Conservation (phyloP, 1,140 invertebrate species). For the Zaprionus inermis region DNA sequence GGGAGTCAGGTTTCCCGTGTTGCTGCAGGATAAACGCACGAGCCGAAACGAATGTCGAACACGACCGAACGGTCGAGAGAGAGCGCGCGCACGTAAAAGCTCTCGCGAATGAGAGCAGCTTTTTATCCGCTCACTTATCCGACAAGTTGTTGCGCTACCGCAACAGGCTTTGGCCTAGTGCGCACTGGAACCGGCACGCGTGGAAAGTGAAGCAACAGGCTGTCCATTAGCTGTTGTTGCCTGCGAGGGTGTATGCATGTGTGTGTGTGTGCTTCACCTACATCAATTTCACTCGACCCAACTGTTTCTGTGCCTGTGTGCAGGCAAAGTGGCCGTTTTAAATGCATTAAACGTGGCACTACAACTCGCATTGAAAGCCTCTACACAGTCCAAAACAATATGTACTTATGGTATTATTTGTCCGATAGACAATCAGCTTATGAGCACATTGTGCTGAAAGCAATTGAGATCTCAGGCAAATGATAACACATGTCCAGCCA, state of each 20-base stretch:
- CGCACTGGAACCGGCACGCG: constrained; percentile 39
- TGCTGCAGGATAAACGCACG: constrained; percentile 21
- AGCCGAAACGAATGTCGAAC: background rate
- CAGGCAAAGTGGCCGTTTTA: constrained; percentile 66
- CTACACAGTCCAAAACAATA: constrained; percentile 19
- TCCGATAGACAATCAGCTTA: constrained; percentile 11
- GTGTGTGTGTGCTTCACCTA: constrained; percentile 6
- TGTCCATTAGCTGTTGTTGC: constrained; percentile 18
- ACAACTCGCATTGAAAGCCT: constrained; percentile 35
- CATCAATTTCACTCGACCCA: background rate
- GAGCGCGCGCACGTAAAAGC: constrained; percentile 55
- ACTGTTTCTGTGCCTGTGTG: background rate
- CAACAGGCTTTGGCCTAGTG: constrained; percentile 62
- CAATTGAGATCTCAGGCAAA: background rate
- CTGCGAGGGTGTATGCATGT: background rate
- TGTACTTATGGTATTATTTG: constrained; percentile 7
- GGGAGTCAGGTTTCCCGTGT: constrained; percentile 58
- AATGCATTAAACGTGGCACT: constrained; percentile 69
- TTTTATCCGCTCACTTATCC: constrained; percentile 68
- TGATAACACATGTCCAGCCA: background rate
- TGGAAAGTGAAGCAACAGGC: constrained; percentile 65
- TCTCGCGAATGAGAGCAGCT: constrained; percentile 43
- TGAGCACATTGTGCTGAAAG: background rate
- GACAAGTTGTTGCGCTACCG: constrained; percentile 73
- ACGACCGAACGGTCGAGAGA: background rate